A percentile compares a stretch with the other conserved stretches of the same genome.
These are phyloP conservation scores for Melopsittacus undulatus DNA, from an alignment of 2,797 vertebrate species.

Conservation along the genomic window DNA sequence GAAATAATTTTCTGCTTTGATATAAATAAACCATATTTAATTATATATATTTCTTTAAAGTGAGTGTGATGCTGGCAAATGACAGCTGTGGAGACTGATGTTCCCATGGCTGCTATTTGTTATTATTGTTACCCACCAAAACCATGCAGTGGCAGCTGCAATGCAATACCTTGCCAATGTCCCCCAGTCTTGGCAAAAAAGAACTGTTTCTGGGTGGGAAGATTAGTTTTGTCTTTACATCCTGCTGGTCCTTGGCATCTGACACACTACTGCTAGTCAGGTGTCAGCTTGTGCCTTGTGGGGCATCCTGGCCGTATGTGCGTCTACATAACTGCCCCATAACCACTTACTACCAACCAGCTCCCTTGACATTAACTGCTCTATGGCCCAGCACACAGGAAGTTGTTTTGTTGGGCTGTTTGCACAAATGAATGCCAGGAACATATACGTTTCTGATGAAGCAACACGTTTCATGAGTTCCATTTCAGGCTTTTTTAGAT, in stretches of 20 bases:
- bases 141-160: background rate
- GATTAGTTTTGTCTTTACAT: background rate
- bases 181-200: background rate
- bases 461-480: background rate
- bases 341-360: background rate
- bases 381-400: background rate
- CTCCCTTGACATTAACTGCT: background rate
- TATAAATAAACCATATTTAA: background rate
- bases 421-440: background rate
- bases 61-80: background rate
- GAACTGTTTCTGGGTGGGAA: background rate
- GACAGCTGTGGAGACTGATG: background rate
- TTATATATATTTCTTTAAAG: background rate
- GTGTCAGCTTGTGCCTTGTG: background rate
- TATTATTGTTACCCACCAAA: background rate
- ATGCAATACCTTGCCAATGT: background rate
- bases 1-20: background rate
- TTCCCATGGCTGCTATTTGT: background rate
- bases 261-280: background rate
- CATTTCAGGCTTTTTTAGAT: background rate
- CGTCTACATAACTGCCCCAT: background rate
- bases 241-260: background rate
- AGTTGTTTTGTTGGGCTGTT: background rate
- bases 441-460: background rate
- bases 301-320: background rate